phyloP scores from a whole-genome alignment of 2,797 vertebrate species.

The Hypotaenidia philippensis region DNA sequence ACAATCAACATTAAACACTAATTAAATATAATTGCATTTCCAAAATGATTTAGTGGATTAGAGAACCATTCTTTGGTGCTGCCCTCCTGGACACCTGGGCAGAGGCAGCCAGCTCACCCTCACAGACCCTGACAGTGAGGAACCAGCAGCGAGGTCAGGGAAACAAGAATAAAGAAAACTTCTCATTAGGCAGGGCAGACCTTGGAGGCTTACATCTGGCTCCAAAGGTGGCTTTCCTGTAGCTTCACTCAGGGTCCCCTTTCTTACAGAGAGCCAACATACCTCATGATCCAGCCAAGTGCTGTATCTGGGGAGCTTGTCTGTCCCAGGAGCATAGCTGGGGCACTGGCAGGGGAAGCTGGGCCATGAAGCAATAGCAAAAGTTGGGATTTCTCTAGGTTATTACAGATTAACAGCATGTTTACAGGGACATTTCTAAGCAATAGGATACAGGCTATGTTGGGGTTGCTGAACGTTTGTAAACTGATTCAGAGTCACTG shows the following conservation, averaged over 20 bases:
- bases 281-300: neutral
- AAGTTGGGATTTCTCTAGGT: neutral
- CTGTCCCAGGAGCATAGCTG: neutral
- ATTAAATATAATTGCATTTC: constrained; percentile 34
- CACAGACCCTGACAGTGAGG: neutral
- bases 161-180: neutral
- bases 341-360: neutral
- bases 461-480: neutral
- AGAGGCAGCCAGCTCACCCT: neutral
- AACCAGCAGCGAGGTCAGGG: neutral
- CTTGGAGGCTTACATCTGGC: neutral
- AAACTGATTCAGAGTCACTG: neutral
- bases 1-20: constrained; percentile 9
- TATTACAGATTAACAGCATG: neutral
- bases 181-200: neutral
- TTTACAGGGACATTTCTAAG: neutral
- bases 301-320: neutral
- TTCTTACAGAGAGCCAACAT: neutral
- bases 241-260: neutral
- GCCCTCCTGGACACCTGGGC: neutral
- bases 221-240: neutral
- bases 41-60: constrained; percentile 4
- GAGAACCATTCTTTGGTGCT: neutral
- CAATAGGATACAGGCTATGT: neutral
- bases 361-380: neutral